Evolutionary conservation across 2,888 invertebrate species (phyloP), one percentile per base, ranked within the genome.

Genomic region (Agrilus mali): DNA sequence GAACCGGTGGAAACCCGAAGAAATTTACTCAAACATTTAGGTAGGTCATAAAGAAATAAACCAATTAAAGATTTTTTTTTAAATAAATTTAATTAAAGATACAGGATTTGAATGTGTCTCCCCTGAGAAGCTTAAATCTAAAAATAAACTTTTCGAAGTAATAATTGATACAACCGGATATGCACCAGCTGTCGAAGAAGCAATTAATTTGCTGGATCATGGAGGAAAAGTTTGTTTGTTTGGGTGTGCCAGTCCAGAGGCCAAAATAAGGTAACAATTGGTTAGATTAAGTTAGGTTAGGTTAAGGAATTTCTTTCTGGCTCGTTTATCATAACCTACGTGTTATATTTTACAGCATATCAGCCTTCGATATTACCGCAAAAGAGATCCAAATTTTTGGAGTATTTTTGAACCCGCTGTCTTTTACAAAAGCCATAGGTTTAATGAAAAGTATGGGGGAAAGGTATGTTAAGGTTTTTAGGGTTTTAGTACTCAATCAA

Each of bases 141-240:
- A 73, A 13, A 62, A 68, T 1, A 61, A 60, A 36, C 52, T 66
- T 0, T 81, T 75, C 51, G 80, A 83, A 53, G 65, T 82, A 35
- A 74, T 78, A 8, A 70, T 84, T n/a, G 83, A 84, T 50, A 83
- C 83, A 55, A 82, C 82, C 57, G 83, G 83, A 58, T 78, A 73
- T 8, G 78, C 77, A 1, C 76, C 77, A 45, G 83, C 81, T 0
- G 77, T 82, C 64, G 80, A 82, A 57, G 67, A 73, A 3, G 77
- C 70, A 3, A 62, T 82, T 41, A 65, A 71, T 31, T 65, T 78
- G 32, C 46, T 83, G 45, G 65, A 63, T 7, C 64, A 62, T 2
- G 81, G 81, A 1, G 83, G 81, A 1, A 79, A 77, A 51, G 72
- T 82, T 36, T 75, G 80, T 5, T 64, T 82, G 22, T 84, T 84